phyloP scores from a whole-genome alignment of 2,113 vertebrate genomes.

The Erythrolamprus reginae region DNA sequence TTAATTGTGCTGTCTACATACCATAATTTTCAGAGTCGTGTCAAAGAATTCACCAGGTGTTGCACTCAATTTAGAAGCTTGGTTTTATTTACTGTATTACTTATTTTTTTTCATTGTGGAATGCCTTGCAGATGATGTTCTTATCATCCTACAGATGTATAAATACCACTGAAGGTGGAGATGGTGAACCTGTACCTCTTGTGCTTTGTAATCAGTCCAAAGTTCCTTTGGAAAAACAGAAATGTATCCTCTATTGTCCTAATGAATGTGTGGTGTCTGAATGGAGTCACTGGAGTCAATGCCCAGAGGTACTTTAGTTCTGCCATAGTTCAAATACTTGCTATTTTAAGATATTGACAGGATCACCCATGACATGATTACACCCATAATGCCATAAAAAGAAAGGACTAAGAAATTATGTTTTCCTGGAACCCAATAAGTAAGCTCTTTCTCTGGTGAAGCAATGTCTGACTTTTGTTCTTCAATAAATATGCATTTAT shows the following conservation, averaged over 20 bases:
- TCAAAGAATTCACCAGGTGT: background rate
- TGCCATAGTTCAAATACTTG: background rate
- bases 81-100: background rate
- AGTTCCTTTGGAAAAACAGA: slow-evolving; percentile 70
- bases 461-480: background rate
- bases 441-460: background rate
- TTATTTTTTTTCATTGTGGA: background rate
- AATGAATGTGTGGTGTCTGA: slow-evolving; percentile 83
- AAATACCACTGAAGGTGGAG: slow-evolving; percentile 56
- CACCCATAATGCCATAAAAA: slow-evolving; percentile 1
- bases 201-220: slow-evolving; percentile 79
- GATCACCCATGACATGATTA: slow-evolving; percentile 27
- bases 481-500: background rate
- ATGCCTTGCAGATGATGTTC: background rate
- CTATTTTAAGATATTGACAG: slow-evolving; percentile 23
- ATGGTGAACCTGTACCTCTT: slow-evolving; percentile 65
- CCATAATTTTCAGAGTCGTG: background rate
- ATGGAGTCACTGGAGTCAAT: slow-evolving; percentile 88
- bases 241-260: slow-evolving; percentile 84
- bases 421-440: background rate
- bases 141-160: slow-evolving; percentile 76
- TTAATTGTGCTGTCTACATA: background rate
- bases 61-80: background rate
- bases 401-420: background rate
- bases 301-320: slow-evolving; percentile 76